phyloP scores from a whole-genome alignment of 2,797 vertebrate genomes.

The Phataginus tetradactyla region DNA sequence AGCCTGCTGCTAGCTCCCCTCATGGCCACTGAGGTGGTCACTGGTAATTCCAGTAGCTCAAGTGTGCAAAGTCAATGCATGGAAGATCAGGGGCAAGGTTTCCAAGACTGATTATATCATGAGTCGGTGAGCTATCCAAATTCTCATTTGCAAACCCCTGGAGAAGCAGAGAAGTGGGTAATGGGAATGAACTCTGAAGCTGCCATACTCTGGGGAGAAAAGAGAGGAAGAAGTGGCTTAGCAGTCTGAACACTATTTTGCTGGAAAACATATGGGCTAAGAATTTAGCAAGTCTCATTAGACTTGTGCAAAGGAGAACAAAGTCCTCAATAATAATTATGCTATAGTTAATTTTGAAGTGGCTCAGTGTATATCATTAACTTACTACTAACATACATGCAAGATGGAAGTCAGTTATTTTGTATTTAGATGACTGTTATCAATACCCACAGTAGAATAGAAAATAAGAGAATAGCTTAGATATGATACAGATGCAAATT shows the following conservation, averaged over 20 bases:
- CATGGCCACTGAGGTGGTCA: not conserved
- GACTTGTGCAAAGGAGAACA: not conserved
- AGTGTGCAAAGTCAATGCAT: not conserved
- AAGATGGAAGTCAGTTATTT: not conserved
- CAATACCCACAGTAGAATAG: not conserved
- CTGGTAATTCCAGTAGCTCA: not conserved
- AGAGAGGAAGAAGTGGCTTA: not conserved
- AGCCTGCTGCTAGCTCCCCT: not conserved
- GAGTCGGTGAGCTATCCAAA: not conserved
- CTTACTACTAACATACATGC: not conserved
- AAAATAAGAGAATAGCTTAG: not conserved
- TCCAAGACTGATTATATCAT: not conserved
- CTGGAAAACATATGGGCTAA: not conserved
- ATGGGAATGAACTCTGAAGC: not conserved
- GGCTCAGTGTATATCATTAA: not conserved
- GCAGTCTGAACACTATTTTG: not conserved
- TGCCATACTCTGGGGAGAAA: not conserved
- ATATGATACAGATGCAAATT: not conserved
- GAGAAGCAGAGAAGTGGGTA: not conserved
- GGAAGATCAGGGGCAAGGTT: not conserved
- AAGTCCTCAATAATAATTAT: not conserved
- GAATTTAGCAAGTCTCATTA: not conserved
- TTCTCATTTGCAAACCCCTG: not conserved
- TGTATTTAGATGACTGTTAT: not conserved
- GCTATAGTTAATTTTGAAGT: not conserved